Percentiles rank a stretch among this genome's conserved stretches.
Evolutionary conservation across 2,888 invertebrate genomes (phyloP).

Genomic region (Acanthosepion esculentum): DNA sequence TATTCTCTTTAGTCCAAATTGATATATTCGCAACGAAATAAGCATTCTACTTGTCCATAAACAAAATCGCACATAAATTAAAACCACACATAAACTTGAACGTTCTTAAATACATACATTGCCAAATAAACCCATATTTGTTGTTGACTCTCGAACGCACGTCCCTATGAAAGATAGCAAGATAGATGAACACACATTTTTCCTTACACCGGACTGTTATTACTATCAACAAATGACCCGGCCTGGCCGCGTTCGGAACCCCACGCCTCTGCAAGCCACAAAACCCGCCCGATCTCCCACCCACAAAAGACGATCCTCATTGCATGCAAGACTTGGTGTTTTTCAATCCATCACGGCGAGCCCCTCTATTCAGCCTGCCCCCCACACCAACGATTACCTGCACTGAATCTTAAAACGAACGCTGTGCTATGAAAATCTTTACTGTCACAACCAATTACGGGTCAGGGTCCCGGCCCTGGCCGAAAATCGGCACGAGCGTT

Average conservation of each 20-base stretch:
- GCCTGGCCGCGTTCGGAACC: not conserved
- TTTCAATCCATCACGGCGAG: constrained; percentile 13
- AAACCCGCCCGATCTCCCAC: not conserved
- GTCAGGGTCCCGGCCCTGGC: constrained; percentile 33
- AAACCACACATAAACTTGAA: too few species aligned
- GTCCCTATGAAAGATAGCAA: not conserved
- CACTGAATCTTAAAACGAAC: not conserved
- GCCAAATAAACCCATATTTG: not conserved
- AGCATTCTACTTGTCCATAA: too few species aligned
- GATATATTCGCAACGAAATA: not conserved
- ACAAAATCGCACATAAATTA: too few species aligned
- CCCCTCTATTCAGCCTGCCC: not conserved
- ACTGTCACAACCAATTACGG: constrained; percentile 16
- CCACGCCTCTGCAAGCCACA: not conserved
- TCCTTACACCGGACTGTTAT: not conserved
- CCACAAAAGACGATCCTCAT: not conserved
- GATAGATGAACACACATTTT: not conserved
- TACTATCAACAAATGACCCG: constrained; percentile 33
- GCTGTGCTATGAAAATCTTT: constrained; percentile 17
- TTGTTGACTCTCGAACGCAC: not conserved
- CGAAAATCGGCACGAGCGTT: constrained; percentile 13
- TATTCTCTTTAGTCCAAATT: not conserved
- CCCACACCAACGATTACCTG: not conserved
- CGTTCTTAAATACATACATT: not conserved
- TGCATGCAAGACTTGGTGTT: constrained; percentile 33